Evolutionary conservation across 2,797 vertebrate genomes (phyloP).

Genomic region (Lagorchestes hirsutus): DNA sequence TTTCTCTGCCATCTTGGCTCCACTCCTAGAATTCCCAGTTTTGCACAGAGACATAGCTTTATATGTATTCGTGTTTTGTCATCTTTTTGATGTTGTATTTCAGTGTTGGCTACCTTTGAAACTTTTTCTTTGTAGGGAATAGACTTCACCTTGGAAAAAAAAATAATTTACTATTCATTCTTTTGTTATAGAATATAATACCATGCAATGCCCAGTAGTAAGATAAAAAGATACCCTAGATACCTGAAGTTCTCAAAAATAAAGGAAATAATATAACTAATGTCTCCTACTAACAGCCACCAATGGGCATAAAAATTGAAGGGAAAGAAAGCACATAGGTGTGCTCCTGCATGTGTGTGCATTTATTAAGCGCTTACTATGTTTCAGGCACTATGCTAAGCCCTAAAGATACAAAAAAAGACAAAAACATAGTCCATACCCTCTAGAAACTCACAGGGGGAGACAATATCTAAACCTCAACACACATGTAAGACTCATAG

Average conservation of each 20-base stretch:
- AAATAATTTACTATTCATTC: not conserved
- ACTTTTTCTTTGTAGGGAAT: not conserved
- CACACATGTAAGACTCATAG: not conserved
- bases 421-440: not conserved
- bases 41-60: too few species aligned
- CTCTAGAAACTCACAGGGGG: not conserved
- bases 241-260: not conserved
- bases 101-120: not conserved
- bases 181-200: not conserved
- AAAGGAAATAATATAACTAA: not conserved
- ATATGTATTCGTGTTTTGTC: too few species aligned
- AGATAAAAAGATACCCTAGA: not conserved
- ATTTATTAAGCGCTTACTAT: not conserved
- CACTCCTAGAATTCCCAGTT: not conserved
- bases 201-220: not conserved
- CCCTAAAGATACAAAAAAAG: not conserved
- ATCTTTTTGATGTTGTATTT: not conserved
- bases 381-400: not conserved
- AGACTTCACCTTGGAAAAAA: not conserved
- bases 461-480: not conserved
- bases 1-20: not conserved
- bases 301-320: not conserved
- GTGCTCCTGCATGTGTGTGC: not conserved
- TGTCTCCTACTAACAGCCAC: not conserved
- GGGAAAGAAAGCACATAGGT: not conserved